Evolutionary conservation across 2,113 vertebrate genomes (phyloP), one percentile per base, ranked within the genome.

Genomic region (Hippolais icterina): DNA sequence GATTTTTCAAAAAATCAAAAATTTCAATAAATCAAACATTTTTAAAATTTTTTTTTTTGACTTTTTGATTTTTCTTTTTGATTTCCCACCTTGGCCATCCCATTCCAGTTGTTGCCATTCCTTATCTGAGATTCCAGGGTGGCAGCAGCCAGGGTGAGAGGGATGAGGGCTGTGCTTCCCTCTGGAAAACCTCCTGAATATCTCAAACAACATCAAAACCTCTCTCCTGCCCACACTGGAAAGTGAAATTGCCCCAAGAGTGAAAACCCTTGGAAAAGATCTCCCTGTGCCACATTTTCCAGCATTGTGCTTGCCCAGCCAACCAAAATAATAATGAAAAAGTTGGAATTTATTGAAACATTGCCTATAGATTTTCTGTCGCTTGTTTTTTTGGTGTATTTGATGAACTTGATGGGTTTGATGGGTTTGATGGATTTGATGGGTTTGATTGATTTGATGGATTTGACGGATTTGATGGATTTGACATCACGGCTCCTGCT

Each of bases 391-490:
- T 11, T 24, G 25, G 16, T 33, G 19, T 22, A 5, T n/a, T 41
- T 25, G 60, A 23, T 63, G 37, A 22, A 0, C 29, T 23, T 35
- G 68, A 12, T 46, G 8, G 24, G 1, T 69, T 28, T 50, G 35
- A 31, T 52, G 7, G 9, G 0, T 42, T 25, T 72, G 39, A n/a
- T 50, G 1, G 5, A 0, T 28, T n/a, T 27, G 16, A 25, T 75
- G 2, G 12, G 2, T 25, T 11, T 54, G 50, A 27, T n/a, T 0
- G 1, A 3, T 27, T 42, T 44, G 9, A 42, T n/a, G 6, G 6
- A 0, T 22, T 21, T 46, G 13, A 35, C 22, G 3, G 11, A 1
- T 75, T 10, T 59, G 23, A 27, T 1, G 6, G 28, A 3, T 61
- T 72, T 72, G 61, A 27, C 64, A 25, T n/a, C 21, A 9, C 0